Percentiles rank a stretch among this genome's conserved stretches.
phyloP scores from a whole-genome alignment of 2,888 invertebrate species.

The Rhimphoctona megacephalus region DNA sequence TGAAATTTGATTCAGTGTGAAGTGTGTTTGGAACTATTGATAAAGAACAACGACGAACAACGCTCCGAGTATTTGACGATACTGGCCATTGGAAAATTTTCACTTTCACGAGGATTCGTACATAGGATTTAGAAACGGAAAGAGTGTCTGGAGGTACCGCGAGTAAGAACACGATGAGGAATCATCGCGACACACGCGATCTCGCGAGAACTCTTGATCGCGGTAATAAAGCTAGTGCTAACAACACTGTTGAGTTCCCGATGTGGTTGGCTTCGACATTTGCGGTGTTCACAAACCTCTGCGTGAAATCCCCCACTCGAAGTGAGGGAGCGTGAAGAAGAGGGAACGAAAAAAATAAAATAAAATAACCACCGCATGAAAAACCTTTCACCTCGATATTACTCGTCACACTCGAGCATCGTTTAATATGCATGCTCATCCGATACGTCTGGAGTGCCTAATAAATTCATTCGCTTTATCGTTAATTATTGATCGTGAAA shows the following conservation, averaged over 20 bases:
- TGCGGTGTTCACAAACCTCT: conserved; percentile 44
- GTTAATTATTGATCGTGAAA: conserved; percentile 21
- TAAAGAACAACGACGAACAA: conserved; percentile 3
- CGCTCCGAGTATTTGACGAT: conserved; percentile 15
- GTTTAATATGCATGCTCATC: conserved; percentile 53
- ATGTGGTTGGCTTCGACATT: conserved; percentile 47
- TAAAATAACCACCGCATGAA: conserved; percentile 37
- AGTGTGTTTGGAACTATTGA: not conserved
- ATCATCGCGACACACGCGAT: conserved; percentile 60
- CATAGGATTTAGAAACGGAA: not conserved
- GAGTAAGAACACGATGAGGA: conserved; percentile 43
- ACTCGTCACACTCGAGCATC: conserved; percentile 40
- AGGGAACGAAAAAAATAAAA: conserved; percentile 46
- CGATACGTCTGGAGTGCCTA: conserved; percentile 13
- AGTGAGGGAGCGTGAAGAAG: conserved; percentile 13
- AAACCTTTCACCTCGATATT: conserved; percentile 66
- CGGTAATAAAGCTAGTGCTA: conserved; percentile 63
- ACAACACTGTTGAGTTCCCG: conserved; percentile 51
- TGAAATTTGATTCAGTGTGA: not conserved
- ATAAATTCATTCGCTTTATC: conserved; percentile 45
- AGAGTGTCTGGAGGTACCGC: not conserved
- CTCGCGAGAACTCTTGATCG: conserved; percentile 52
- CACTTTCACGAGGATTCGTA: conserved; percentile 43
- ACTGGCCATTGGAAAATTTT: conserved; percentile 35
- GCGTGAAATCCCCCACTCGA: conserved; percentile 44